Conservation (phyloP, 2,113 vertebrate species). For the Oxygymnocypris stewartii region DNA sequence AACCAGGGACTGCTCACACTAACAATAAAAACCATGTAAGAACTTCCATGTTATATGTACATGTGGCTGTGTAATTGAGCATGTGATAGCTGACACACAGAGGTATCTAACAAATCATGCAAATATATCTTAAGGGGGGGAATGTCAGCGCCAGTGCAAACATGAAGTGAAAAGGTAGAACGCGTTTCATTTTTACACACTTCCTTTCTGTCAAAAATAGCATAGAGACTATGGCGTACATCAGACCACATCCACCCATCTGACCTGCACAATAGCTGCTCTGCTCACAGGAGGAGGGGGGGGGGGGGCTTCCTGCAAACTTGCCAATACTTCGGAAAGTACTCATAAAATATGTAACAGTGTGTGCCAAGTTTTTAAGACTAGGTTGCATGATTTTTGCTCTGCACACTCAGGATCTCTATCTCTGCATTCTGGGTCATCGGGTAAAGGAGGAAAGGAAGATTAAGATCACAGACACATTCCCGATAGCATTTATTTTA, state of each 20-base stretch:
- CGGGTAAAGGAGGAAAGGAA: neutral
- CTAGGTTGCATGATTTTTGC: neutral
- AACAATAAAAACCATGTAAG: neutral
- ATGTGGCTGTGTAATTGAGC: neutral
- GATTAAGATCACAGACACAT: neutral
- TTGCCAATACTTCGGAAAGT: conserved; percentile 47
- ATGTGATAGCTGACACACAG: neutral
- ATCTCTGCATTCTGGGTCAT: neutral
- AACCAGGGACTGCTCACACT: neutral
- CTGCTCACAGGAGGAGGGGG: conserved; percentile 57
- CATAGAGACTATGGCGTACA: conserved; percentile 51
- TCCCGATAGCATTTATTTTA: neutral
- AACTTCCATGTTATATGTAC: neutral
- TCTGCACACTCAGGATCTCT: neutral
- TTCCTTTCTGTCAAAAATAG: conserved; percentile 72
- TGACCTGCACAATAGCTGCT: conserved; percentile 69
- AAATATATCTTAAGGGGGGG: neutral
- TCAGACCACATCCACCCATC: conserved; percentile 61
- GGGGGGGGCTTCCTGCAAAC: conserved; percentile 70
- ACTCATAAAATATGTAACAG: neutral
- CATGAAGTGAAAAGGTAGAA: neutral
- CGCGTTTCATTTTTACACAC: conserved; percentile 7
- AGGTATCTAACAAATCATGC: neutral
- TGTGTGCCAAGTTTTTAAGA: neutral
- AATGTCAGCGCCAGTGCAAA: neutral